Base-by-base conservation (phyloP, 2,888 invertebrate genomes). In the Adelognathus sp. region DNA sequence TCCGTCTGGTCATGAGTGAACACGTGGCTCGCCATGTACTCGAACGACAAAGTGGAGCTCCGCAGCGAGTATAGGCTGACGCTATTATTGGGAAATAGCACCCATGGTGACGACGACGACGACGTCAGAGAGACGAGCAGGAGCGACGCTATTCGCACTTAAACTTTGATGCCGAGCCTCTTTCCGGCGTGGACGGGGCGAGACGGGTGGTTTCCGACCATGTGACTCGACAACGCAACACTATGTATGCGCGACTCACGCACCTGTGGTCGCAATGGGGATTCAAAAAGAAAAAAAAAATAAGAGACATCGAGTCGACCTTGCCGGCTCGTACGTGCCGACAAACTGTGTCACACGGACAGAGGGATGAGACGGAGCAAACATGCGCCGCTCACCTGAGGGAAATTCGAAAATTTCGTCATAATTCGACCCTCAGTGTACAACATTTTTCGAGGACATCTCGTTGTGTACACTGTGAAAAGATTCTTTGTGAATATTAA, bases 61-160 rank as follows among this genome's bases (percentile, higher is more conserved):
- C 31, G 44, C n/a, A n/a, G n/a, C n/a, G n/a, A 58, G 63, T 58
- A 73, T 78, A 76, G 79, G 73, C 73, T 76, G 60, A 81, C 66
- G 70, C 46, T 76, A 76, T 81, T 81, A 81, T 81, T 82, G 76
- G 71, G 79, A 79, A 76, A 80, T 73, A 73, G 69, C 63, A 69
- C 69, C 46, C 73, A 69, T 64, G 73, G 39, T 70, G 78, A 58
- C 56, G 73, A 78, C 69, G 60, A 52, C 52, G 72, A 16, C 36
- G 14, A 11, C 36, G 58, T 58, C 46, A 52, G 61, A 61, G n/a
- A n/a, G 24, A 63, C 58, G 54, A 79, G 58, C 70, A 72, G 64
- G 67, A 76, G 63, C 41, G 81, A 50, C 41, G 78, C 56, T 81
- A n/a, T n/a, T 81, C 80, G 80, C 82, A 82, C 80, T 82, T 81